Percentiles rank a stretch among this genome's conserved stretches.
Conservation (phyloP, 2,888 invertebrate genomes). For the Campaea margaritaria region DNA sequence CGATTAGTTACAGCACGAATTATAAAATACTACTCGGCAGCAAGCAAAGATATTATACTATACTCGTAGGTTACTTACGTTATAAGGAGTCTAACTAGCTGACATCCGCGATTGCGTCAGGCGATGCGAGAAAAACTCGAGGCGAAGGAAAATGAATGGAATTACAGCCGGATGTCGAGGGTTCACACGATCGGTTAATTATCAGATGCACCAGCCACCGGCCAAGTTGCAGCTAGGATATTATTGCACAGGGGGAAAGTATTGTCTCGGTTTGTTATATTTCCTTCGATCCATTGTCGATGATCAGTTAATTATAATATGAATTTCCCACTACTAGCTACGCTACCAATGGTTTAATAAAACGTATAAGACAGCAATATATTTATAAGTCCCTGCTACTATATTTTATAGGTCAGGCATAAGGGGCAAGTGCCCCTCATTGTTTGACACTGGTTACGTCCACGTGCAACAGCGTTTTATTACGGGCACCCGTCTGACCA, state of each 20-base stretch:
- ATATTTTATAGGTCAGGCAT: neutral
- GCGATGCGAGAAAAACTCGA: conserved; percentile 71
- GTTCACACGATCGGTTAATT: conserved; percentile 72
- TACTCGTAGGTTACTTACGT: conserved; percentile 34
- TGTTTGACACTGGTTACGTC: neutral
- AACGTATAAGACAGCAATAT: too few species aligned
- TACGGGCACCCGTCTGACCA: conserved; percentile 53
- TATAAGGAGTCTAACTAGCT: conserved; percentile 28
- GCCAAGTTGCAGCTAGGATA: conserved; percentile 26
- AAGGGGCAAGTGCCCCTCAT: conserved; percentile 8
- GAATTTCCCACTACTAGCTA: too few species aligned
- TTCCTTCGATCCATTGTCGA: neutral
- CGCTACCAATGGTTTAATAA: too few species aligned
- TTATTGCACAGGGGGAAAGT: conserved; percentile 2
- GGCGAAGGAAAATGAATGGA: conserved; percentile 76
- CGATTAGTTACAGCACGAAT: too few species aligned
- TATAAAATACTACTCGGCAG: neutral
- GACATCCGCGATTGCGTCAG: conserved; percentile 79
- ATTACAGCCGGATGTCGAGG: conserved; percentile 72
- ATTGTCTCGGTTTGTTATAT: neutral
- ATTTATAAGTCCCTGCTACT: too few species aligned
- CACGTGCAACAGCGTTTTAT: conserved; percentile 35
- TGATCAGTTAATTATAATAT: neutral
- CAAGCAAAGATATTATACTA: conserved; percentile 37
- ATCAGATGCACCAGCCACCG: conserved; percentile 45